A percentile compares a stretch with the other conserved stretches of the same genome.
Conservation (phyloP, 2,113 vertebrate genomes). For the Orthonyx spaldingii region DNA sequence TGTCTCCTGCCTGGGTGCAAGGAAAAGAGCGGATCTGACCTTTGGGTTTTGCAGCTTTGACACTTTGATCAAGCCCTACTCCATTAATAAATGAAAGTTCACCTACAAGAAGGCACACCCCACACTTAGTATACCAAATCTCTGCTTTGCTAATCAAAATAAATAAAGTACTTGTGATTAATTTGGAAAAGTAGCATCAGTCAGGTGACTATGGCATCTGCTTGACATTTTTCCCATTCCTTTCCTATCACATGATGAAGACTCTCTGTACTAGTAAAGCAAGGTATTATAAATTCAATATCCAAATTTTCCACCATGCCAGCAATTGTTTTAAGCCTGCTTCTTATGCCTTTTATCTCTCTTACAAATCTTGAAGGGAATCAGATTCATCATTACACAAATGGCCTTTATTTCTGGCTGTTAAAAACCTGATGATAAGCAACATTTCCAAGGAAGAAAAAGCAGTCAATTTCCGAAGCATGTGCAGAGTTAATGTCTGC, state of each 20-base stretch:
- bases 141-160: background rate
- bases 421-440: constrained; percentile 64
- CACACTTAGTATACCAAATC: background rate
- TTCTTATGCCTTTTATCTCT: constrained; percentile 50
- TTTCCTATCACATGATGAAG: background rate
- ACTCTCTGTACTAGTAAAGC: background rate
- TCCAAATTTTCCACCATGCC: background rate
- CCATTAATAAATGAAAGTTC: background rate
- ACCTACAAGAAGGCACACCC: background rate
- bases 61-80: background rate
- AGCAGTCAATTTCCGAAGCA: constrained; percentile 50
- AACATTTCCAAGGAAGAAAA: constrained; percentile 60
- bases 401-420: constrained; percentile 67
- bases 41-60: background rate
- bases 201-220: background rate
- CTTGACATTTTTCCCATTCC: background rate
- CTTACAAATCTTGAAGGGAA: constrained; percentile 63
- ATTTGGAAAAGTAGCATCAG: background rate
- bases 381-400: constrained; percentile 59
- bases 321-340: constrained; percentile 30
- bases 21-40: background rate
- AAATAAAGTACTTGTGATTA: background rate
- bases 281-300: constrained; percentile 3
- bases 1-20: background rate
- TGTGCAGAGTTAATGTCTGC: constrained; percentile 49